Evolutionary conservation across 1,140 invertebrate species (phyloP), one percentile per base, ranked within the genome.

Genomic region (Delia radicum): DNA sequence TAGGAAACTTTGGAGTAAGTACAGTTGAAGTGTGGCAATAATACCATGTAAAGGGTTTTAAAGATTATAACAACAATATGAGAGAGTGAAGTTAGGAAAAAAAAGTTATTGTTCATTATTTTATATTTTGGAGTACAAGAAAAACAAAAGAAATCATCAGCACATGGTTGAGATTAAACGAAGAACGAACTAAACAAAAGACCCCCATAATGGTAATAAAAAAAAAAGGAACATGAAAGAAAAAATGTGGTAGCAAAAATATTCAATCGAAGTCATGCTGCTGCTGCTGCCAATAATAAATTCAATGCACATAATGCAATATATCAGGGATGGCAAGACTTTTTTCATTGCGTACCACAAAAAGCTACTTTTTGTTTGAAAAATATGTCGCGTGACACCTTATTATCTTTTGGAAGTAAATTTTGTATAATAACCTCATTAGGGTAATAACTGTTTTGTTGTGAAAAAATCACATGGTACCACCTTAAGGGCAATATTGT

Each of bases 271-370:
- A n/a, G n/a, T n/a, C n/a, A n/a, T n/a, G n/a, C n/a, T n/a, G n/a
- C n/a, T 61, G 29, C 26, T 61, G 48, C 65, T 65, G 75, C 55
- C 46, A 76, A 76, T 76, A 73, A 73, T 67, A 61, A 48, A 76
- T 73, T 73, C 75, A 73, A 73, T 28, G 61, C 61, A 55, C 71
- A 76, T 73, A 63, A 42, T 42, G 37, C 37, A 42, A 42, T 15
- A 42, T n/a, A n/a, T n/a, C n/a, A n/a, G n/a, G n/a, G n/a, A n/a
- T n/a, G n/a, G n/a, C n/a, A n/a, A n/a, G n/a, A n/a, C n/a, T n/a
- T n/a, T n/a, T n/a, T n/a, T n/a, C n/a, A n/a, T n/a, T n/a, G n/a
- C n/a, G n/a, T n/a, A n/a, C n/a, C n/a, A n/a, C n/a, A n/a, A n/a
- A n/a, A n/a, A n/a, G n/a, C n/a, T n/a, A n/a, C n/a, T n/a, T n/a